These are phyloP conservation scores for Ellobius talpinus DNA, from an alignment of 2,113 vertebrate genomes.

Conservation along the genomic window DNA sequence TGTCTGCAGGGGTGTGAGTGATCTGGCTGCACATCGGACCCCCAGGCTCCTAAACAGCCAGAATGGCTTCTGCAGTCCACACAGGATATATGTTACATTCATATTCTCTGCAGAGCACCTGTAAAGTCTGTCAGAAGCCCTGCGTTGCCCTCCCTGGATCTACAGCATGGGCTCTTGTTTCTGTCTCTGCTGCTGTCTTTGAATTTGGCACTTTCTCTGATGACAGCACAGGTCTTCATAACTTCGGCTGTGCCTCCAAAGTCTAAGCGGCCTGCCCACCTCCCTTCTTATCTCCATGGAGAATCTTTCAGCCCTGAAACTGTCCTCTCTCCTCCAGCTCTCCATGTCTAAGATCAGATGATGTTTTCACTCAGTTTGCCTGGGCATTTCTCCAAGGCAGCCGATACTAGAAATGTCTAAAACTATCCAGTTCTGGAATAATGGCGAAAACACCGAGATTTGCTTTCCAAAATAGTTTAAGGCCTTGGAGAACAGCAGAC, in stretches of 20 bases:
- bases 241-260: neutral
- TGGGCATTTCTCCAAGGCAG: neutral
- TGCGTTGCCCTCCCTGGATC: neutral
- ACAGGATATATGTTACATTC: neutral
- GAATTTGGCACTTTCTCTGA: constrained; percentile 6
- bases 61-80: constrained; percentile 42
- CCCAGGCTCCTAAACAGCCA: neutral
- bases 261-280: neutral
- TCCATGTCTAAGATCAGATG: neutral
- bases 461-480: constrained; percentile 6
- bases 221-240: neutral
- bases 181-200: constrained; percentile 21
- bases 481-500: neutral
- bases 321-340: neutral
- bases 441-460: neutral
- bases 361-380: neutral
- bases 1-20: constrained; percentile 4
- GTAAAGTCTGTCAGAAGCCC: neutral
- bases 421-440: neutral
- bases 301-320: neutral
- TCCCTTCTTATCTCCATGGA: neutral
- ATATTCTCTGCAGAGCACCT: neutral
- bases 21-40: neutral
- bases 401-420: neutral
- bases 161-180: neutral